Evolutionary conservation across 2,888 invertebrate genomes (phyloP).

Genomic region (Drosophila macrospina): DNA sequence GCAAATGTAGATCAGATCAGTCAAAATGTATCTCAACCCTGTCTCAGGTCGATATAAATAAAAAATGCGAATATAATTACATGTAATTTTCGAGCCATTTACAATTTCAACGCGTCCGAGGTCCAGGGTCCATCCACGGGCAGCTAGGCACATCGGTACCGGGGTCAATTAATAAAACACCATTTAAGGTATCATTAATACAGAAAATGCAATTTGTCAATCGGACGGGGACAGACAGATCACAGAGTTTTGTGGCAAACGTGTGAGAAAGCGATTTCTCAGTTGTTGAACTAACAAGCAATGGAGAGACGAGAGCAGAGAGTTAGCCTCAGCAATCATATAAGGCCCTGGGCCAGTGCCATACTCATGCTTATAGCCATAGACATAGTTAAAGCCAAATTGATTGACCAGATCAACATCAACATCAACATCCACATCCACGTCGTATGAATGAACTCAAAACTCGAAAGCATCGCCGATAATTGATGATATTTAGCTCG

Average conservation of each 20-base stretch:
- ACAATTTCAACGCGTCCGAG: constrained; percentile 57
- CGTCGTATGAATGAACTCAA: constrained; percentile 67
- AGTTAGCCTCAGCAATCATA: constrained; percentile 22
- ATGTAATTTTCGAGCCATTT: constrained; percentile 59
- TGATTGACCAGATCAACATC: constrained; percentile 71
- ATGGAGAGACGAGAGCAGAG: constrained; percentile 5
- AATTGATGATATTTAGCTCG: constrained; percentile 72
- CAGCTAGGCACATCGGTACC: constrained; percentile 1
- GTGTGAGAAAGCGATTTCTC: constrained; percentile 76
- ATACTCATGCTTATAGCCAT: constrained; percentile 20
- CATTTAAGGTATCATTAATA: constrained; percentile 79
- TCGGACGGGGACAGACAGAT: constrained; percentile 38
- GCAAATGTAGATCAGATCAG: constrained; percentile 36
- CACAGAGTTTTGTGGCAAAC: constrained; percentile 39
- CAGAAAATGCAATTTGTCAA: constrained; percentile 76
- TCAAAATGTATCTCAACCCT: constrained; percentile 17
- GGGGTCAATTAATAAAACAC: constrained; percentile 77
- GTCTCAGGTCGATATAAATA: constrained; percentile 15
- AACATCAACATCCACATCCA: constrained; percentile 45
- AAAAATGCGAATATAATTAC: constrained; percentile 74
- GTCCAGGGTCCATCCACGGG: constrained; percentile 12
- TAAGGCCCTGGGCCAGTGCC: constrained; percentile 39
- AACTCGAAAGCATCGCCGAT: constrained; percentile 57
- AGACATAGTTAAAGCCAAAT: constrained; percentile 65
- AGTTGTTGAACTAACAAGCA: constrained; percentile 53